Evolutionary conservation across 2,888 invertebrate genomes (phyloP), one percentile per base, ranked within the genome.

Genomic region (Alentia gelatinosa): DNA sequence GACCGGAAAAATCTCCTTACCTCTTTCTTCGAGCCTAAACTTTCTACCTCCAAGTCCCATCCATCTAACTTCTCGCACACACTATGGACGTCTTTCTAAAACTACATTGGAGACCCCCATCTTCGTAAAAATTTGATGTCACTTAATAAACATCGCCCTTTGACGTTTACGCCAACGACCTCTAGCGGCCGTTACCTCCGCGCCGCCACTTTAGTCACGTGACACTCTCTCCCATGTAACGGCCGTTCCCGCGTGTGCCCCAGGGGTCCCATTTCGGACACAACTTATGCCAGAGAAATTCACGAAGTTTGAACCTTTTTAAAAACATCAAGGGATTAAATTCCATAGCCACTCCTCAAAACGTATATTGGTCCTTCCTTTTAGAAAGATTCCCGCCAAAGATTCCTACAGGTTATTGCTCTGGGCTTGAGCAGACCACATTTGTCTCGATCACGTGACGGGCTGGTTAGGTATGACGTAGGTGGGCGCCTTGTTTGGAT

Each of bases 111-210:
- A 63, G 15, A 23, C 19, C 63, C 63, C 68, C 68, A 68, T 79
- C 79, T 37, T 35, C 15, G 35, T 79, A 37, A 79, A 79, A 79
- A 35, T 23, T 79, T 35, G 79, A 79, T 79, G 79, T n/a, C 79
- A 79, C 79, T 79, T 79, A 37, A 79, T 79, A 35, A 79, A 39
- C 15, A n/a, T 39, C 79, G 23, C 79, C 35, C n/a, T 79, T 79
- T 79, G 79, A 39, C 37, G 79, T 79, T 79, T 79, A 79, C n/a
- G 26, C 9, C 23, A 19, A 79, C 39, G 79, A 9, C 79, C 79
- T 79, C 26, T n/a, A 19, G 39, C 35, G 37, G 37, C 39, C 37
- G 9, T 79, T 37, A 79, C 37, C n/a, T 5, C 37, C 23, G 15
- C 63, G 63, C 15, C 5, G 9, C 63, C 63, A 63, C 63, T 63